Percentiles rank a stretch among this genome's conserved stretches.
These are phyloP conservation scores for Phaethon lepturus DNA, from an alignment of 2,113 vertebrate genomes.

Conservation along the genomic window DNA sequence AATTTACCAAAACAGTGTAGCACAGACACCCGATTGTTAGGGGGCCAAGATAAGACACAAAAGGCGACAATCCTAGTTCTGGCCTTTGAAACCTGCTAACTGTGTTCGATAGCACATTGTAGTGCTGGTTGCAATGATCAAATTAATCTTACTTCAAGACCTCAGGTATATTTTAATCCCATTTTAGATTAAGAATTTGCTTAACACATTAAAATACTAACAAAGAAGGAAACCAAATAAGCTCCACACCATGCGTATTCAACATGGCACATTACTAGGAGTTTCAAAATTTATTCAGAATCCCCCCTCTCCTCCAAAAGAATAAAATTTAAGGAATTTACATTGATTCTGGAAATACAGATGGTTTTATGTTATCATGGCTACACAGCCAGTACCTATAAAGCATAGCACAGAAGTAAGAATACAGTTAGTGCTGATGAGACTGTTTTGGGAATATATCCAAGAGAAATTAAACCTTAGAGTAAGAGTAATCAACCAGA, in stretches of 20 bases:
- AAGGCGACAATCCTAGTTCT: background rate
- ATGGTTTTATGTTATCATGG: background rate
- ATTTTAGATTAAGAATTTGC: background rate
- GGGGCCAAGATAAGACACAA: background rate
- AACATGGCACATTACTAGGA: background rate
- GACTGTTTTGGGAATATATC: background rate
- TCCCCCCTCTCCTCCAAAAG: background rate
- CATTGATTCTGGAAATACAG: background rate
- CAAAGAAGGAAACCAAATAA: background rate
- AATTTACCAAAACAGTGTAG: background rate
- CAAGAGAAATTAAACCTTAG: background rate
- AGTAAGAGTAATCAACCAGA: background rate
- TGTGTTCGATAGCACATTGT: fast-evolving
- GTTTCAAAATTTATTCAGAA: background rate
- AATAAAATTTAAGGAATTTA: background rate
- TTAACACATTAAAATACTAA: background rate
- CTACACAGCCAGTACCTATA: background rate
- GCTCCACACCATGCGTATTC: background rate
- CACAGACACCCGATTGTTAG: background rate
- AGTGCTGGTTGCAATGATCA: background rate
- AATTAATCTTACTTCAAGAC: background rate
- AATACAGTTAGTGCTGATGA: background rate
- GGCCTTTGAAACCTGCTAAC: background rate
- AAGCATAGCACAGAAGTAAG: background rate
- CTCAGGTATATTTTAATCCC: background rate